Evolutionary conservation across 2,888 invertebrate genomes (phyloP), one percentile per base, ranked within the genome.

Genomic region (Meteorus colon): DNA sequence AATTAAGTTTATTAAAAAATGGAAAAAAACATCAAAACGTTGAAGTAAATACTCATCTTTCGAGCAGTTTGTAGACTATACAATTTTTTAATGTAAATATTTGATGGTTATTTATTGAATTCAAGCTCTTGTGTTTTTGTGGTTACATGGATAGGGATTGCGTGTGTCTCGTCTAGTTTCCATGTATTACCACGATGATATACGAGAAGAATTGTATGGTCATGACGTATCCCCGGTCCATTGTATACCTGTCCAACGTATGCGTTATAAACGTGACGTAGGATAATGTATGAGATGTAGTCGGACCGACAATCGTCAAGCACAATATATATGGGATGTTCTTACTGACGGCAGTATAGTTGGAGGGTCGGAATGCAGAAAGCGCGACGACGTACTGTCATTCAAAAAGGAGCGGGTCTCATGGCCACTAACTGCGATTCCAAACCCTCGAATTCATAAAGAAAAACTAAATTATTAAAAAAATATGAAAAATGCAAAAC

Each of bases 361-460:
- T 29, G 34, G 12, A 16, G 65, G 72, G 75, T 79, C 65, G 79
- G 75, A 71, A 80, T 80, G 80, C 77, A 76, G 77, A 63, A 76
- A 73, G 80, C n/a, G 34, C 41, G 24, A 41, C 37, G 24, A 19
- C n/a, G 69, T 68, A 74, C 34, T 24, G 12, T 19, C 74, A 82
- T 85, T 55, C n/a, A 6, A 55, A 55, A 55, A 55, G 86, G 86
- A 87, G 88, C 88, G 85, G 87, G 87, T 85, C 80, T 83, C 83
- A 86, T 72, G 86, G 87, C 55, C n/a, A 55, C 55, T 87, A 83
- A 85, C 83, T 85, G 86, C 76, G 88, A 88, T 88, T 85, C 87
- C 86, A 85, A 86, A 87, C 88, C 87, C 88, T 84, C 83, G 82
- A 78, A 84, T 82, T 71, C 79, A 80, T 82, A 77, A 70, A 75